Evolutionary conservation across 1,140 invertebrate genomes (phyloP), one percentile per base, ranked within the genome.

Genomic region (Amyelois transitella): DNA sequence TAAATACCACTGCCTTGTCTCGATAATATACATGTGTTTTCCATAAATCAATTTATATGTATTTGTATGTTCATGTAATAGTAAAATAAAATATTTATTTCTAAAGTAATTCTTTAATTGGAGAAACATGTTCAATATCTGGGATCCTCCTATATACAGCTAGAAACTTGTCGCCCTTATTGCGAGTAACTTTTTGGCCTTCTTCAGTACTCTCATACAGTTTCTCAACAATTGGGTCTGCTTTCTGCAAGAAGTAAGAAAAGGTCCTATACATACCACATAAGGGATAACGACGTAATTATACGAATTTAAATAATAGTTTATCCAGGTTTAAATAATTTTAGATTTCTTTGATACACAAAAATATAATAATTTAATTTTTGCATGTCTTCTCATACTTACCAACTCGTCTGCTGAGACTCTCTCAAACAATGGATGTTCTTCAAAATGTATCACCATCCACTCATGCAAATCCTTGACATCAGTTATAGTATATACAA

Each of bases 401-500:
- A 96, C 95, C 86, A 96, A 83, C 81, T 98, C 92, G 20, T 94
- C 91, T 19, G 94, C 90, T 12, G 81, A 51, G 43, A 99, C 80
- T 69, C 91, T 88, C 86, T 94, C 84, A 91, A 99, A 99, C 17
- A 99, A 87, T 22, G 96, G 96, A 91, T 99, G 98, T 59, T 96
- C 92, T 44, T 90, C 90, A 82, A 99, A 95, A 91, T 99, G 98
- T 60, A 92, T 83, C 0, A 96, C 94, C 93, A 99, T 99, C 99
- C 99, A 99, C 17, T 98, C 94, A 88, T 99, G 94, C 49, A 99
- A 91, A 83, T 99, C 98, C 89, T 97, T 93, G 0, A 99, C 99
- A 92, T 99, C 99, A 14, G 98, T 99, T 53, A 99, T 94, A 43
- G 98, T 99, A 77, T 99, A 99, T 7, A 99, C 93, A 58, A 96